Base-by-base conservation (phyloP, 2,113 vertebrate genomes). In the Neodon shergylaensis region DNA sequence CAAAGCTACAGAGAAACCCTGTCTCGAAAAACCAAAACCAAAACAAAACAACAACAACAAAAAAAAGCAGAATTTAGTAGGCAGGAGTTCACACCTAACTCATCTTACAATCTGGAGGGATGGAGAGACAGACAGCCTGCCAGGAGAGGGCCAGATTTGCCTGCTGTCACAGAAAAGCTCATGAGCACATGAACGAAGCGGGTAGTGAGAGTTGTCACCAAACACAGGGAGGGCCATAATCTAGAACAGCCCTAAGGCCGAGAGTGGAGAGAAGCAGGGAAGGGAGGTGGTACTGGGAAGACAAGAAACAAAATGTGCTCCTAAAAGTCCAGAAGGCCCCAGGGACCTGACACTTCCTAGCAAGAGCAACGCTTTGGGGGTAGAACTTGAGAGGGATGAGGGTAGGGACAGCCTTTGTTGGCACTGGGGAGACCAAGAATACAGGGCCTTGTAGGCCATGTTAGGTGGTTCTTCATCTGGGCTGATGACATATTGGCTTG, bases 401-500 rank as follows among this genome's bases (percentile, higher is more conserved):
- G 4, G 26, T 11, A 16, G 36, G 33, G 11, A 4, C 33, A 54
- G 42, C 1, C 2, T 14, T 5, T n/a, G 66, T 49, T 79, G 63
- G 26, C 22, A 89, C 54, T 49, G 10, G 49, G 90, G 22, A 33
- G 44, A 44, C 26, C 17, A 66, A 58, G 66, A 63, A 89, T 49
- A 17, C 76, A n/a, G 77, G 31, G 54, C 42, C 44, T 74, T 26
- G 0, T 1, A 44, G 66, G 84, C 84, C 72, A 63, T 31, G 6
- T 72, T 49, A 91, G 52, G 52, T 21, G 52, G 54, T 26, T 95
- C 92, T 93, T 78, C 54, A 44, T 85, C 92, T 49, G 33, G 42
- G 81, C 58, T 77, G 72, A 68, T 13, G 44, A 36, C 74, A 54
- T 77, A 58, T 90, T 72, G 73, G 21, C 72, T 93, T 96, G 86